Evolutionary conservation across 2,888 invertebrate species (phyloP).

Genomic region (Phania funesta): DNA sequence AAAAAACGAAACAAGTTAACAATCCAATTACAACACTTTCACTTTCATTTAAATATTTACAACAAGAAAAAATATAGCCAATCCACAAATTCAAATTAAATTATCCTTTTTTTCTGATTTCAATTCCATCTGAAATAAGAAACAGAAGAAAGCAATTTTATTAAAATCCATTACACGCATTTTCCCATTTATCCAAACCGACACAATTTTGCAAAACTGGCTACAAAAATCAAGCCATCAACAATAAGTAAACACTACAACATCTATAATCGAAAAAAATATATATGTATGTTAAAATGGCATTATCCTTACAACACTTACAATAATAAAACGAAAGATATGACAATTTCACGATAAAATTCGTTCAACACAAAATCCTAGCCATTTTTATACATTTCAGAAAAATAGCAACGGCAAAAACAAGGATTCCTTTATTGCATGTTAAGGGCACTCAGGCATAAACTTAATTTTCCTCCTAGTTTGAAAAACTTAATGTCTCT

Average conservation of each 20-base stretch:
- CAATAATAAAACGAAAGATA: conserved; percentile 26
- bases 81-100: conserved; percentile 45
- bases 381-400: conserved; percentile 24
- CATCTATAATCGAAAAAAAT: conserved; percentile 9
- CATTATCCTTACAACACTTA: conserved; percentile 41
- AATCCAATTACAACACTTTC: conserved; percentile 6
- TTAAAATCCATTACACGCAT: conserved; percentile 30
- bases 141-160: conserved; percentile 1
- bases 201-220: neutral
- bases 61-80: neutral
- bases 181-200: neutral
- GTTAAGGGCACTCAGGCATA: conserved; percentile 48
- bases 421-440: conserved; percentile 46
- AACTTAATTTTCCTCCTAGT: conserved; percentile 40
- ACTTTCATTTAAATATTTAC: conserved; percentile 13
- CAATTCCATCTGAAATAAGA: conserved; percentile 11
- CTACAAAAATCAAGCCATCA: neutral
- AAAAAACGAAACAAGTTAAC: neutral
- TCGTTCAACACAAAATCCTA: conserved; percentile 11
- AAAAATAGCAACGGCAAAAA: conserved; percentile 1
- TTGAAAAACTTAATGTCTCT: neutral
- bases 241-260: conserved; percentile 16
- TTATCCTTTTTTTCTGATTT: conserved; percentile 16
- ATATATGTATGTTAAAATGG: conserved; percentile 6
- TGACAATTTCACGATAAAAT: conserved; percentile 10